A percentile compares a stretch with the other conserved stretches of the same genome.
These are phyloP conservation scores for Lycocerus yunnanus DNA, from an alignment of 2,888 invertebrate genomes.

Conservation along the genomic window DNA sequence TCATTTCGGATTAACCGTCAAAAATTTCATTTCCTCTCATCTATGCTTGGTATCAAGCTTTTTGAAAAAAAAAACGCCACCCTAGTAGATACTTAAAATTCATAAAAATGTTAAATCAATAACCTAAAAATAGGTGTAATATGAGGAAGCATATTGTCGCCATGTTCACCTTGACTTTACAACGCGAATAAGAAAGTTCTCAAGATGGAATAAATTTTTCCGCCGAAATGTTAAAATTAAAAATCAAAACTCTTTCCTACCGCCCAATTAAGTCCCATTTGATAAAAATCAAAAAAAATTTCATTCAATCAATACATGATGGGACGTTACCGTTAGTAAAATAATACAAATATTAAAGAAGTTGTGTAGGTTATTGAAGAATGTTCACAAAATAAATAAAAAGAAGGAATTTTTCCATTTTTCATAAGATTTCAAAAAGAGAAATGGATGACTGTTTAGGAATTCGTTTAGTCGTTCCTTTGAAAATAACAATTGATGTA, in stretches of 20 bases:
- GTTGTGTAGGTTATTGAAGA: neutral
- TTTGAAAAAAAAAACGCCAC: neutral
- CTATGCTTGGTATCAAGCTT: neutral
- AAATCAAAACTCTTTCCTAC: too few relatives aligned
- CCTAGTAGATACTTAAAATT: neutral
- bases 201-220: neutral
- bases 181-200: neutral
- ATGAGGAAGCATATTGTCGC: neutral
- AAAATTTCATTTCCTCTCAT: neutral
- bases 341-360: neutral
- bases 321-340: neutral
- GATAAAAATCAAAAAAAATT: too few relatives aligned
- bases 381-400: neutral
- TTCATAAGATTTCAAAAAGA: neutral
- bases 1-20: neutral
- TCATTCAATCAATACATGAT: neutral
- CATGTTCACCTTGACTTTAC: neutral
- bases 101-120: neutral
- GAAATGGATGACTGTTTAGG: neutral
- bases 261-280: too few relatives aligned
- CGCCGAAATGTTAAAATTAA: neutral
- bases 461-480: neutral
- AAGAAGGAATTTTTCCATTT: neutral
- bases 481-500: neutral
- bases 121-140: neutral